These are phyloP conservation scores for Gallinago paraguaiae DNA, from an alignment of 2,113 vertebrate species.

Conservation along the genomic window DNA sequence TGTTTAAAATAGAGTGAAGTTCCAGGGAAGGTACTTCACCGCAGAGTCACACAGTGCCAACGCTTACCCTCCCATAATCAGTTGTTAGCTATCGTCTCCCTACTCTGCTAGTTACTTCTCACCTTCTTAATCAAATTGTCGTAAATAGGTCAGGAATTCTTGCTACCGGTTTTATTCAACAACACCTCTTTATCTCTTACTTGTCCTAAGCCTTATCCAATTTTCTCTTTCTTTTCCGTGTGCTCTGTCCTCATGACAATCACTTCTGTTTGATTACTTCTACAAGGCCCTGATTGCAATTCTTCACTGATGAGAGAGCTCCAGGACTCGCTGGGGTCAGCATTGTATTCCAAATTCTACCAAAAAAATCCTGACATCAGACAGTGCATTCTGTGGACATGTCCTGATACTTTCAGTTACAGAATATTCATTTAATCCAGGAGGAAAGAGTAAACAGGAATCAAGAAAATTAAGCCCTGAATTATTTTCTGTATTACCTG, in stretches of 20 bases:
- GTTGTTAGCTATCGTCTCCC: conserved; percentile 16
- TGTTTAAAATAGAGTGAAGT: not conserved
- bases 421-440: not conserved
- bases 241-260: conserved; percentile 15
- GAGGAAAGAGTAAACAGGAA: not conserved
- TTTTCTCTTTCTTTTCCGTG: conserved; percentile 38
- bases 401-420: not conserved
- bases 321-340: not conserved
- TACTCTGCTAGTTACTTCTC: not conserved
- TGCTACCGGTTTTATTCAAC: conserved; percentile 22
- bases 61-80: conserved; percentile 15
- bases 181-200: conserved; percentile 54
- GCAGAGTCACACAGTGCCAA: not conserved
- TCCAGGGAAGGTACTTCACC: not conserved
- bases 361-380: not conserved
- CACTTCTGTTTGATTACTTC: conserved; percentile 66
- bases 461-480: not conserved
- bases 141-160: conserved; percentile 31
- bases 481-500: not conserved
- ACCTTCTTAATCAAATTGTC: conserved; percentile 62
- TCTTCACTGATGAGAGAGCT: conserved; percentile 49
- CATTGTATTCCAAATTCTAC: not conserved
- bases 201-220: conserved; percentile 31
- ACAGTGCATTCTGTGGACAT: not conserved
- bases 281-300: conserved; percentile 42